Base-by-base conservation (phyloP, 2,113 vertebrate genomes). In the Phoenicopterus ruber region DNA sequence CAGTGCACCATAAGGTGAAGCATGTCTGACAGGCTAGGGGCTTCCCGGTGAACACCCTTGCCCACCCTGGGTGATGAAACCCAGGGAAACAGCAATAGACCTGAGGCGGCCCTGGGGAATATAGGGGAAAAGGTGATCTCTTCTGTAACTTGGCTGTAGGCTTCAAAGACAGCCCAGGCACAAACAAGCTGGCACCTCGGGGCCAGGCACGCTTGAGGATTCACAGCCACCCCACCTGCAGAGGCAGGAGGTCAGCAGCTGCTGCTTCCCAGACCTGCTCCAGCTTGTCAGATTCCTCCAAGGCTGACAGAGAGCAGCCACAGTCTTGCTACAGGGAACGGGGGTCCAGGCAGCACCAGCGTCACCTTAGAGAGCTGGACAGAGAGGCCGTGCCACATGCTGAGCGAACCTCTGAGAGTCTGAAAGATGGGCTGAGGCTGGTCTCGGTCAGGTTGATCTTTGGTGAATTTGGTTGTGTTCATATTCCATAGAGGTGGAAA, bases 261-360 rank as follows among this genome's bases (percentile, higher is more conserved):
- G 17, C 72, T 81, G 59, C 71, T 78, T 78, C 16, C 63, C 10
- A 2, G 61, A 61, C 69, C 67, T 88, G 55, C 32, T 91, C 28
- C 38, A 31, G 44, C 59, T 78, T 86, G 25, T 55, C 54, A 55
- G 16, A 28, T 50, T 86, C 50, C 59, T 95, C 42, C 47, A 38
- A 44, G 50, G 81, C 63, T 87, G 70, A 58, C 25, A 62, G 28
- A 70, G 69, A 81, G 66, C 71, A 91, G 31, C 16, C 1, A 2
- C 28, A 13, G 5, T 29, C 76, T 91, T 0, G 0, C 62, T 71
- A 13, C 9, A 17, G 46, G 55, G 40, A 36, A 52, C 0, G 0
- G 25, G 38, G 7, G 29, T 46, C 47, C 36, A 57, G n/a, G 57
- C 42, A 87, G 42, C 46, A 34, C 40, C 6, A 8, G 7, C 44